These are phyloP conservation scores for Eospalax fontanierii DNA, from an alignment of 2,797 vertebrate species.

Conservation along the genomic window DNA sequence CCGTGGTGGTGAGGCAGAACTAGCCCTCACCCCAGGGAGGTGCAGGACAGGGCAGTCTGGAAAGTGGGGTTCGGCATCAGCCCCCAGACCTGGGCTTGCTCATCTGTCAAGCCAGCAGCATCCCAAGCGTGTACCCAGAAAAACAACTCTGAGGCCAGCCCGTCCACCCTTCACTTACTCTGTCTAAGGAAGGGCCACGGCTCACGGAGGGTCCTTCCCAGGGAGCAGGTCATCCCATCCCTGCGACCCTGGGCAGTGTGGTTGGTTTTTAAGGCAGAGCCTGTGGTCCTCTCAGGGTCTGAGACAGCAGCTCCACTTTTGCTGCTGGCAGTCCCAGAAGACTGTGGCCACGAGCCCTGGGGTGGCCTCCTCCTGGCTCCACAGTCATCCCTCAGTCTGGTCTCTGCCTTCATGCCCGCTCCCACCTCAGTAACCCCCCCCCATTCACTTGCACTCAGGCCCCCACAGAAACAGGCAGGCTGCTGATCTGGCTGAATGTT, in stretches of 20 bases:
- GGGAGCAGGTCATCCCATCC: background rate
- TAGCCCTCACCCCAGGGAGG: background rate
- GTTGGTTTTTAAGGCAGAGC: background rate
- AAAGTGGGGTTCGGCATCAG: background rate
- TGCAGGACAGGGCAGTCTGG: background rate
- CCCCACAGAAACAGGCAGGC: background rate
- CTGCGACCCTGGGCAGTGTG: background rate
- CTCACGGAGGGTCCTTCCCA: background rate
- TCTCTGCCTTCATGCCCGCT: no score
- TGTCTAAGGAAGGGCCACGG: background rate
- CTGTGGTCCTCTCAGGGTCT: background rate
- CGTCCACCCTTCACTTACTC: background rate
- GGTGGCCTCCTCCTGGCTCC: background rate
- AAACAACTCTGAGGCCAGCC: rapidly evolving
- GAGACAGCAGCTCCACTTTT: rapidly evolving
- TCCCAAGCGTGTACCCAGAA: rapidly evolving
- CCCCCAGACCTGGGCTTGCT: background rate
- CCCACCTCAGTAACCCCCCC: rapidly evolving
- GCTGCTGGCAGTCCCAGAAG: background rate
- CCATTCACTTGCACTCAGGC: background rate
- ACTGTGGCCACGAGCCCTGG: rapidly evolving
- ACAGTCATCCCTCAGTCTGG: background rate
- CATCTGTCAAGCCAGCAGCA: background rate
- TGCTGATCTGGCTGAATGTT: background rate
- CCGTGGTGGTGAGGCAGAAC: rapidly evolving